phyloP scores from a whole-genome alignment of 2,113 vertebrate genomes.

The Pygoscelis adeliae region DNA sequence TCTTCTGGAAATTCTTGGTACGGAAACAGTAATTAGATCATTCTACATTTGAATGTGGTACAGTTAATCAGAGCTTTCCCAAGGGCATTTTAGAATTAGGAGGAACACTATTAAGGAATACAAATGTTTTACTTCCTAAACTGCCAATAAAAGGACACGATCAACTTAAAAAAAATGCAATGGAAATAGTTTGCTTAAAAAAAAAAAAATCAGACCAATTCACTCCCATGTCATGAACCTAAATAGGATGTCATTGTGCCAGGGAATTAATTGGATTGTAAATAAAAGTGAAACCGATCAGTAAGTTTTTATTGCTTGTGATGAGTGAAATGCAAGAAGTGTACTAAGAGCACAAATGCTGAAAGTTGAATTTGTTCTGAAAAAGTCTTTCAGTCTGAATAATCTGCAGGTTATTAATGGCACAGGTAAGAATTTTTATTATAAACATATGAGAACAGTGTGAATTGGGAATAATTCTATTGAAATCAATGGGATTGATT shows the following conservation, averaged over 20 bases:
- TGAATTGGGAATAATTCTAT: constrained; percentile 33
- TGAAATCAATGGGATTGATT: constrained; percentile 2
- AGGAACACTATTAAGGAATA: constrained; percentile 50
- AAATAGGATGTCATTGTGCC: not conserved
- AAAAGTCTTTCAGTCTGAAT: constrained; percentile 39
- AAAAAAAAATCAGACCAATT: not conserved
- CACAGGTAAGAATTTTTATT: constrained; percentile 50
- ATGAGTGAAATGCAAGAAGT: constrained; percentile 35
- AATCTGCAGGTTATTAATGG: constrained; percentile 30
- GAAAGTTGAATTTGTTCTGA: constrained; percentile 11
- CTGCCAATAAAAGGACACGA: not conserved
- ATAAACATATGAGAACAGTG: constrained; percentile 40
- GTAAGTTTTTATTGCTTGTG: constrained; percentile 44
- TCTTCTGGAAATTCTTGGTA: constrained; percentile 52
- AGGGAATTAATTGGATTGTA: constrained; percentile 51
- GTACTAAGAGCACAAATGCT: constrained; percentile 24
- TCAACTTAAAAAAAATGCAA: not conserved
- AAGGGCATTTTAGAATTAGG: constrained; percentile 47
- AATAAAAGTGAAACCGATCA: constrained; percentile 55
- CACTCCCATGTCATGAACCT: not conserved
- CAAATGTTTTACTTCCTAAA: constrained; percentile 52
- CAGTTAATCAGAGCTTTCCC: constrained; percentile 53
- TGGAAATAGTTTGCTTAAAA: not conserved
- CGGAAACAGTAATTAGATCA: constrained; percentile 40
- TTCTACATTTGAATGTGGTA: constrained; percentile 44